phyloP scores from a whole-genome alignment of 2,113 vertebrate genomes.

The Fukomys damarensis region DNA sequence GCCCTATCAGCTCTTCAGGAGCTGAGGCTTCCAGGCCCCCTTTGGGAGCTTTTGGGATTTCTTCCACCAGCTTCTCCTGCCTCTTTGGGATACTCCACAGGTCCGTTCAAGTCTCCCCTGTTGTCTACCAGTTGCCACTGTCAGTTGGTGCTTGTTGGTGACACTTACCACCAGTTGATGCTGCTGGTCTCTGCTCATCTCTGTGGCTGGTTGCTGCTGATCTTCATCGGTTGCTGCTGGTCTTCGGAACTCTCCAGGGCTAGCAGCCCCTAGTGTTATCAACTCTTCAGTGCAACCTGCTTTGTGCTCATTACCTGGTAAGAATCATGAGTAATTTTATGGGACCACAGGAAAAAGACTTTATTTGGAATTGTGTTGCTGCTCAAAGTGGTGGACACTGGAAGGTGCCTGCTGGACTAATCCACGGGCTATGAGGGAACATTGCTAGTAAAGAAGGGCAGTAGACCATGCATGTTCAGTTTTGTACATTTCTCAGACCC shows the following conservation, averaged over 20 bases:
- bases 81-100: not conserved
- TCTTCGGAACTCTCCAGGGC: not conserved
- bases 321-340: not conserved
- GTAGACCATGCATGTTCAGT: not conserved
- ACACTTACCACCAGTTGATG: not conserved
- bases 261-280: not conserved
- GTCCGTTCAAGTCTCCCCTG: not conserved
- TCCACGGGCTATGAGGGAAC: not conserved
- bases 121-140: not conserved
- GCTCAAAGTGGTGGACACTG: not conserved
- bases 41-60: not conserved
- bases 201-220: not conserved
- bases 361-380: not conserved
- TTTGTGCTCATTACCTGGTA: not conserved
- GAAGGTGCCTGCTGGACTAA: not conserved
- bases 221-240: not conserved
- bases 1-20: not conserved
- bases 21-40: not conserved
- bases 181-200: not conserved
- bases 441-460: not conserved
- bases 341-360: not conserved
- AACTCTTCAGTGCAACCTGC: too few species aligned
- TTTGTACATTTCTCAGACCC: not conserved
- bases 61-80: not conserved
- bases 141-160: not conserved